Percentiles rank a stretch among this genome's conserved stretches.
Evolutionary conservation across 92 coral and sea anemone species (phyloP).

Genomic region (Phenganax subtilis): DNA sequence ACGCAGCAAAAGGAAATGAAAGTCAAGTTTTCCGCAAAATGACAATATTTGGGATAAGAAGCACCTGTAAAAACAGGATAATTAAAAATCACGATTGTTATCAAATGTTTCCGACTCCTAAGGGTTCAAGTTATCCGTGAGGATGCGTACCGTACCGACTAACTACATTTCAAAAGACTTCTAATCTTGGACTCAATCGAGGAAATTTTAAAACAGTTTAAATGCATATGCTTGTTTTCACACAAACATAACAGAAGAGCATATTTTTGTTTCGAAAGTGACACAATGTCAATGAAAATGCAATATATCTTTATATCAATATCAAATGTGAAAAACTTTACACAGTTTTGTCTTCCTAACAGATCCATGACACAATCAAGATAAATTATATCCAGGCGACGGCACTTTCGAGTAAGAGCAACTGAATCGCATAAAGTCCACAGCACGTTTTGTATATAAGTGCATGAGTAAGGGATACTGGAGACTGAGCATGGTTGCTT

Average conservation of each 20-base stretch:
- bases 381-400: too few species aligned
- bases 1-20: neutral
- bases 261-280: neutral
- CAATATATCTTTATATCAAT: too few species aligned
- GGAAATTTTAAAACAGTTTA: too few species aligned
- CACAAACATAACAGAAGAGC: neutral
- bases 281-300: too few species aligned
- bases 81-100: conserved; percentile 36
- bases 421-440: too few species aligned
- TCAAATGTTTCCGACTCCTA: conserved; percentile 12
- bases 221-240: neutral
- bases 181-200: neutral
- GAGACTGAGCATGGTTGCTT: too few species aligned
- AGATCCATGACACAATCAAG: too few species aligned
- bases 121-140: neutral
- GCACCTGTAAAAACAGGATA: conserved; percentile 26
- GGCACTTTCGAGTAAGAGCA: too few species aligned
- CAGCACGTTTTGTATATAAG: too few species aligned
- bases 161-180: neutral
- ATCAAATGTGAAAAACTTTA: too few species aligned
- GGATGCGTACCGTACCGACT: neutral
- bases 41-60: conserved; percentile 17
- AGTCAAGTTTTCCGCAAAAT: neutral
- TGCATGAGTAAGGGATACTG: too few species aligned
- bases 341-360: too few species aligned